Percentiles rank a stretch among this genome's conserved stretches.
phyloP scores from a whole-genome alignment of 2,888 invertebrate genomes.

The Hemistola chrysoprasaria region DNA sequence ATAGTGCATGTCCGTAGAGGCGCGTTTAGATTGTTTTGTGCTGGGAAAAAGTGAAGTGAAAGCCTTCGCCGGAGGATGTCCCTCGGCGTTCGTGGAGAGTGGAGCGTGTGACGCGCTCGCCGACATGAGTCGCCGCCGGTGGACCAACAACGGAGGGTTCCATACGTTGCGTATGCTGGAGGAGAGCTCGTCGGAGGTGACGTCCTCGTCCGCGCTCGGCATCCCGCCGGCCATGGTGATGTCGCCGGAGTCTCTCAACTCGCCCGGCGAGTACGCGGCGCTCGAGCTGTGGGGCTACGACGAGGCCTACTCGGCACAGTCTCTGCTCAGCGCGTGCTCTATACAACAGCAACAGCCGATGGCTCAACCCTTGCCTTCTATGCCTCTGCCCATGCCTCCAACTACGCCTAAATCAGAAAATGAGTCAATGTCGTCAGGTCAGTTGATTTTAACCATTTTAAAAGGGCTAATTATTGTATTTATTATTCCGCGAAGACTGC shows the following conservation, averaged over 20 bases:
- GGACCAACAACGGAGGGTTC: conserved; percentile 89
- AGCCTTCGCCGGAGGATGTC: conserved; percentile 73
- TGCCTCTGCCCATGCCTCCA: conserved; percentile 76
- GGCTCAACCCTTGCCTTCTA: conserved; percentile 78
- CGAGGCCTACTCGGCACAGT: conserved; percentile 74
- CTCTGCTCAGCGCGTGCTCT: conserved; percentile 72
- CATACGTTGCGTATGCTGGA: conserved; percentile 85
- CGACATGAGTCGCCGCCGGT: conserved; percentile 89
- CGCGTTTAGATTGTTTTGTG: conserved; percentile 73
- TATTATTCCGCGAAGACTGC: no score
- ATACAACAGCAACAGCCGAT: conserved; percentile 67
- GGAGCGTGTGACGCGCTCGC: conserved; percentile 73
- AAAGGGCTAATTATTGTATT: no score
- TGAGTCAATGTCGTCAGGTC: conserved; percentile 80
- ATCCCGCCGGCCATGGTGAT: conserved; percentile 88
- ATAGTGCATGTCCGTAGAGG: conserved; percentile 61
- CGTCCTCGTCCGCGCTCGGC: conserved; percentile 88
- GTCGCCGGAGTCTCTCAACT: conserved; percentile 89
- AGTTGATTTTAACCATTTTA: conserved; percentile 29
- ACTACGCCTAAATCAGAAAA: conserved; percentile 80
- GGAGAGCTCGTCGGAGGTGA: conserved; percentile 89
- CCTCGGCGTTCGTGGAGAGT: conserved; percentile 59
- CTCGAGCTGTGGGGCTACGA: conserved; percentile 92
- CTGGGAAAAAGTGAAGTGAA: conserved; percentile 77
- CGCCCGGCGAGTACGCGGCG: conserved; percentile 87